Percentiles rank a stretch among this genome's conserved stretches.
These are phyloP conservation scores for Ashinkailepas kermadecensis DNA, from an alignment of 2,888 invertebrate species.

Conservation along the genomic window DNA sequence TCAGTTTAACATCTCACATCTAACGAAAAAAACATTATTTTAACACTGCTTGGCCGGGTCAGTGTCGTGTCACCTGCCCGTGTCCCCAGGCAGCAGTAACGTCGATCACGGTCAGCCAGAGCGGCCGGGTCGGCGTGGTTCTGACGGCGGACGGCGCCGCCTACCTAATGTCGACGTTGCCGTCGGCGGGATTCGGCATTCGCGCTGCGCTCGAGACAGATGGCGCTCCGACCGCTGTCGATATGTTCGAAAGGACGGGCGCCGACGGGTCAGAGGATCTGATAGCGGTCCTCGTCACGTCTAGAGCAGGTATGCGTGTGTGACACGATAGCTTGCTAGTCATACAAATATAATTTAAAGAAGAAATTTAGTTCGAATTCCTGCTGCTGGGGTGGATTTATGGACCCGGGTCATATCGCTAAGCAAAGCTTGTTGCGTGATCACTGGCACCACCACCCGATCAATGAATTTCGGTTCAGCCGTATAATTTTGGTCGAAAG, in stretches of 20 bases:
- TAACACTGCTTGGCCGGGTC: no score
- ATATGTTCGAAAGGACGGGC: neutral
- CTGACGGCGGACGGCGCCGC: neutral
- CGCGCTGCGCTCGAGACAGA: neutral
- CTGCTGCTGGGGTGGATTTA: no score
- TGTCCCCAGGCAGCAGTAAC: neutral
- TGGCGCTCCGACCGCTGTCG: neutral
- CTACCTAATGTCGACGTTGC: neutral
- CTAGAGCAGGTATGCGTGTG: neutral
- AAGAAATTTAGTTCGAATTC: no score
- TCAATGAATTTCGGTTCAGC: no score
- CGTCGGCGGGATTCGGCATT: neutral
- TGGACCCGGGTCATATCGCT: no score
- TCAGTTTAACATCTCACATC: no score
- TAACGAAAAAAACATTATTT: no score
- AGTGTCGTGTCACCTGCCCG: neutral
- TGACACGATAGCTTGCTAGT: no score
- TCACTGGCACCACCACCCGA: no score
- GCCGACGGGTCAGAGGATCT: neutral
- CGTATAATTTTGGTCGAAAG: no score
- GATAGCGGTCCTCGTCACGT: neutral
- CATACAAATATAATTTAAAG: no score
- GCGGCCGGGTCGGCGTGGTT: slow-evolving; percentile 11
- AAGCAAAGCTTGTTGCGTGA: no score
- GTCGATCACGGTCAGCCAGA: neutral